phyloP scores from a whole-genome alignment of 2,888 invertebrate genomes.

The Caenorhabditis sp. region DNA sequence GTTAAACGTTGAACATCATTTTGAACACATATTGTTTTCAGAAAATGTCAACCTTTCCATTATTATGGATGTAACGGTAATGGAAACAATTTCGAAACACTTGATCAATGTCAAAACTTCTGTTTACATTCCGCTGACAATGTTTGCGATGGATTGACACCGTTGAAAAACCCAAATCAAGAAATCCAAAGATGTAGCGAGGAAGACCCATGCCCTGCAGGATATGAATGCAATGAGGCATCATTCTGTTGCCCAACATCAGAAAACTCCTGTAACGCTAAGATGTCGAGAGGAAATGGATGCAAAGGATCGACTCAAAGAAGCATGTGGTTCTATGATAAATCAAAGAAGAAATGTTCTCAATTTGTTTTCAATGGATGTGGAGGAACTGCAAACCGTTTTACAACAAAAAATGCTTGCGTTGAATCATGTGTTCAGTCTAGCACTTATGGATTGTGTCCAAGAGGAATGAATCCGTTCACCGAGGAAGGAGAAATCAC shows the following conservation, averaged over 20 bases:
- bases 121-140: constrained; percentile 62
- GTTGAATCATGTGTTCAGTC: constrained; percentile 58
- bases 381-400: constrained; percentile 66
- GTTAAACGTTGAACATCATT: neutral
- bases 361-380: constrained; percentile 68
- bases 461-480: constrained; percentile 66
- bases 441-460: constrained; percentile 62
- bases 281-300: constrained; percentile 52
- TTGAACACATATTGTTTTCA: constrained; percentile 13
- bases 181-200: constrained; percentile 64
- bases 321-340: constrained; percentile 66
- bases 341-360: constrained; percentile 56
- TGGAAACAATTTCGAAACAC: constrained; percentile 66
- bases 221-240: constrained; percentile 62
- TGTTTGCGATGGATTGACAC: constrained; percentile 66
- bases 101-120: constrained; percentile 61
- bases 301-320: constrained; percentile 59
- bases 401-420: constrained; percentile 61
- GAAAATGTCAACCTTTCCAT: constrained; percentile 69
- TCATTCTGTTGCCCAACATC: constrained; percentile 66
- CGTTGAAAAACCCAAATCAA: constrained; percentile 64
- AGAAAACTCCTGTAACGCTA: constrained; percentile 62
- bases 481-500: constrained; percentile 49
- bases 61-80: constrained; percentile 68
- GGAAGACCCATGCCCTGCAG: constrained; percentile 62